These are phyloP conservation scores for Dipodomys spectabilis DNA, from an alignment of 2,113 vertebrate species.

Conservation along the genomic window DNA sequence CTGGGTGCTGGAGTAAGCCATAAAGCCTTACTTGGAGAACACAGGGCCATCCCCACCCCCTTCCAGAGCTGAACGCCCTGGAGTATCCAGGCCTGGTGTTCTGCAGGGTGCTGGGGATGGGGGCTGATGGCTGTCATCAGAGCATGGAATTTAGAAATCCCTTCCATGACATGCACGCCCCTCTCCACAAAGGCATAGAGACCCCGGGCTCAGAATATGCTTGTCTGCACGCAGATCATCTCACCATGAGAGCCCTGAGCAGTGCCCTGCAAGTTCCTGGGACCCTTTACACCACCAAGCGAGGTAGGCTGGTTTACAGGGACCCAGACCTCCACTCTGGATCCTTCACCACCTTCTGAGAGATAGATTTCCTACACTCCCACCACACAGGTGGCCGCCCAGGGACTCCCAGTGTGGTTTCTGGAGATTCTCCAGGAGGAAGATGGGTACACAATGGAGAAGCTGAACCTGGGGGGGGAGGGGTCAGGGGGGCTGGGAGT, in stretches of 20 bases:
- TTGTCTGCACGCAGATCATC: not conserved
- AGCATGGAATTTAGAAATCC: not conserved
- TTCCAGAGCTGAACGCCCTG: not conserved
- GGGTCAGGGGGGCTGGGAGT: not conserved
- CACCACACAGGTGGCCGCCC: not conserved
- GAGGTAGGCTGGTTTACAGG: not conserved
- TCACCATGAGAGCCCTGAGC: not conserved
- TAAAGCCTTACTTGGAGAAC: not conserved
- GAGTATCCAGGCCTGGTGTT: not conserved
- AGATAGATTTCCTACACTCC: not conserved
- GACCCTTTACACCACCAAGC: not conserved
- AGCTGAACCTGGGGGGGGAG: not conserved
- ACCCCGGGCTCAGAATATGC: not conserved
- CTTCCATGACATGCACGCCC: not conserved
- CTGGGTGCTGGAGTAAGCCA: accelerated
- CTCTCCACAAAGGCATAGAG: not conserved
- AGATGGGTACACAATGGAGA: constrained; percentile 49
- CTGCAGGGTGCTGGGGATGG: not conserved
- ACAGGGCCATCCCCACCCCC: not conserved
- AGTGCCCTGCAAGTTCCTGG: accelerated
- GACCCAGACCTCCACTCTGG: not conserved
- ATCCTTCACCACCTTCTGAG: not conserved
- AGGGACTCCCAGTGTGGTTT: not conserved
- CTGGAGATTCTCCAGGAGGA: constrained; percentile 52
- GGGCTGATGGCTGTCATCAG: not conserved